phyloP scores from a whole-genome alignment of 2,797 vertebrate genomes.

The Myotis planiceps region DNA sequence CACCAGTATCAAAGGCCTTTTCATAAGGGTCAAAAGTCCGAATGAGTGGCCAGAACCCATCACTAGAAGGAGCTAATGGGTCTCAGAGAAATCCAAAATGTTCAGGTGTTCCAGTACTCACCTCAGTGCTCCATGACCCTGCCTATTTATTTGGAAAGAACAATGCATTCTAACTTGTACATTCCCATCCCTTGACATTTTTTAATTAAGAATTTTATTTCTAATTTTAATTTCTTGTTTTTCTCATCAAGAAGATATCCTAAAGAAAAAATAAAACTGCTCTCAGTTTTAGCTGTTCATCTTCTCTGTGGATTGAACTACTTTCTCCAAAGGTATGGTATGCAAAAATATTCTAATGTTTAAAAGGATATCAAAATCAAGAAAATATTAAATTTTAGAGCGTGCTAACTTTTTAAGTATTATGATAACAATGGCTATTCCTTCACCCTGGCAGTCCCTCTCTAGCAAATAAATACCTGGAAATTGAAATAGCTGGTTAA shows the following conservation, averaged over 20 bases:
- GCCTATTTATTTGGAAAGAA: background rate
- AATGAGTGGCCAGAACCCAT: background rate
- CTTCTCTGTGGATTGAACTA: background rate
- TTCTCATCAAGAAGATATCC: background rate
- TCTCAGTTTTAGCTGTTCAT: background rate
- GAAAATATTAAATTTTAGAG: background rate
- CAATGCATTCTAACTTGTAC: background rate
- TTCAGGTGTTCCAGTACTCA: background rate
- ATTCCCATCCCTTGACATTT: background rate
- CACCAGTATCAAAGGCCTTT: background rate
- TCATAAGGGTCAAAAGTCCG: background rate
- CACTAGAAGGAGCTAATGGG: background rate
- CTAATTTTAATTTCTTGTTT: slow-evolving; percentile 30
- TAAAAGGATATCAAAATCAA: slow-evolving; percentile 26
- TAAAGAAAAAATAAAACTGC: background rate
- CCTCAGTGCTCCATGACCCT: background rate
- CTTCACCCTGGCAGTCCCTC: background rate
- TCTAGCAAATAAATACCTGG: background rate
- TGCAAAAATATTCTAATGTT: background rate
- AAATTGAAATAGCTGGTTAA: background rate
- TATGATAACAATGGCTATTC: background rate
- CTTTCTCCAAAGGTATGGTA: background rate
- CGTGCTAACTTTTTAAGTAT: background rate
- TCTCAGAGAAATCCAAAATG: background rate
- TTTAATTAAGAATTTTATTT: background rate